Percentiles rank a stretch among this genome's conserved stretches.
Conservation (phyloP, 2,888 invertebrate species). For the Blastobasis lacticolella region DNA sequence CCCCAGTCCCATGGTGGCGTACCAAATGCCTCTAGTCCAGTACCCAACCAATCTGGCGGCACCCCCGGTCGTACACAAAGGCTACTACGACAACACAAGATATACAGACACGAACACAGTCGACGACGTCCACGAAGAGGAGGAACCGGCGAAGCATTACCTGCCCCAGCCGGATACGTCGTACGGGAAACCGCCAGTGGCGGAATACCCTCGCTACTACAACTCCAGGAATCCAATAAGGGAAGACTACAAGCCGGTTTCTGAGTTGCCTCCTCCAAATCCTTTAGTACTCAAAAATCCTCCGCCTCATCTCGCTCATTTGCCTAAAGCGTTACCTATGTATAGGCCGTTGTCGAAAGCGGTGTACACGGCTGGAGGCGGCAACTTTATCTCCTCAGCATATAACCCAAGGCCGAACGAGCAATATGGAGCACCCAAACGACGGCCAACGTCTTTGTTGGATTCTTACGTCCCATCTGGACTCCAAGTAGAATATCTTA, state of each 20-base stretch:
- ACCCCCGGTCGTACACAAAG: constrained; percentile 35
- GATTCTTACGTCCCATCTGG: constrained; percentile 77
- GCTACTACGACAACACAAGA: constrained; percentile 37
- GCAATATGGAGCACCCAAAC: constrained; percentile 33
- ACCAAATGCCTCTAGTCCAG: constrained; percentile 46
- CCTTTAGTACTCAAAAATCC: constrained; percentile 44
- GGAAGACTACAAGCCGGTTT: constrained; percentile 39
- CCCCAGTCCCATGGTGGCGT: constrained; percentile 39
- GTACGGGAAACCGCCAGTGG: constrained; percentile 25
- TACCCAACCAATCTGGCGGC: constrained; percentile 38
- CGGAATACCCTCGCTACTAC: constrained; percentile 48
- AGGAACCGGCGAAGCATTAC: constrained; percentile 39
- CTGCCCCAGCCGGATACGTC: constrained; percentile 36
- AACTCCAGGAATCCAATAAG: constrained; percentile 42
- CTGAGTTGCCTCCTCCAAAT: constrained; percentile 52
- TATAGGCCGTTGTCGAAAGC: constrained; percentile 50
- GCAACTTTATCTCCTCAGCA: constrained; percentile 25
- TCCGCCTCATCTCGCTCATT: constrained; percentile 48
- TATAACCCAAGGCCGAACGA: constrained; percentile 39
- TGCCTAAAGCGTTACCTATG: constrained; percentile 55
- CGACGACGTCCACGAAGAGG: constrained; percentile 38
- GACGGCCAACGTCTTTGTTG: constrained; percentile 65
- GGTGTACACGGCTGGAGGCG: constrained; percentile 39
- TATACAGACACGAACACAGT: constrained; percentile 42
- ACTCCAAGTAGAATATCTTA: constrained; percentile 63